These are phyloP conservation scores for Rutpela maculata DNA, from an alignment of 2,888 invertebrate genomes.

Conservation along the genomic window DNA sequence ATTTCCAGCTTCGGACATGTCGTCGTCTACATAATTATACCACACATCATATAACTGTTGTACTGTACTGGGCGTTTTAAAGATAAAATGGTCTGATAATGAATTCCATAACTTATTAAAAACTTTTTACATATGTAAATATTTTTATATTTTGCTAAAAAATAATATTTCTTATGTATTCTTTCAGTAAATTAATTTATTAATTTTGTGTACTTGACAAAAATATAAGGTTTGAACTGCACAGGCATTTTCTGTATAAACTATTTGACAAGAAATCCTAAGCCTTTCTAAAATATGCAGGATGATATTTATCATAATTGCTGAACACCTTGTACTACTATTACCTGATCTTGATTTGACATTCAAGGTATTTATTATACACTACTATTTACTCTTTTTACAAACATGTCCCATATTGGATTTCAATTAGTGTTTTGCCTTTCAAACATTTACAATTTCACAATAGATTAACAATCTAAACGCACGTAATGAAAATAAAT, in stretches of 20 bases:
- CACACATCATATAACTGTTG: no score
- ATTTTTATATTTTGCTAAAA: no score
- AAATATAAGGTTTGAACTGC: no score
- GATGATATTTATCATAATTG: slow-evolving; percentile 3
- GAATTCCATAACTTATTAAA: no score
- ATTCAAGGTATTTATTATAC: neutral
- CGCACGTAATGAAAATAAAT: neutral
- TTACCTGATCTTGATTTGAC: neutral
- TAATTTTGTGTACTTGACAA: no score
- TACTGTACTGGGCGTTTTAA: no score
- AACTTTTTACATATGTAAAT: no score
- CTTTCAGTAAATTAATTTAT: no score
- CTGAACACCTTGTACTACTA: slow-evolving; percentile 7
- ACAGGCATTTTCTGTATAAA: neutral
- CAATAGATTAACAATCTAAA: neutral
- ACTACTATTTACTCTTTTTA: neutral
- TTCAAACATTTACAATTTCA: neutral
- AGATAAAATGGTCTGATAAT: no score
- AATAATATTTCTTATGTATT: no score
- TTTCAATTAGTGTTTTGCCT: neutral
- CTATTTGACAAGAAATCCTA: neutral
- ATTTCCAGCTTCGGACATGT: no score
- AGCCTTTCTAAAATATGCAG: slow-evolving; percentile 3
- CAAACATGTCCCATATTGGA: neutral
- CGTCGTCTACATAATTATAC: no score